Evolutionary conservation across 2,113 vertebrate genomes (phyloP), one percentile per base, ranked within the genome.

Genomic region (Microcebus murinus): DNA sequence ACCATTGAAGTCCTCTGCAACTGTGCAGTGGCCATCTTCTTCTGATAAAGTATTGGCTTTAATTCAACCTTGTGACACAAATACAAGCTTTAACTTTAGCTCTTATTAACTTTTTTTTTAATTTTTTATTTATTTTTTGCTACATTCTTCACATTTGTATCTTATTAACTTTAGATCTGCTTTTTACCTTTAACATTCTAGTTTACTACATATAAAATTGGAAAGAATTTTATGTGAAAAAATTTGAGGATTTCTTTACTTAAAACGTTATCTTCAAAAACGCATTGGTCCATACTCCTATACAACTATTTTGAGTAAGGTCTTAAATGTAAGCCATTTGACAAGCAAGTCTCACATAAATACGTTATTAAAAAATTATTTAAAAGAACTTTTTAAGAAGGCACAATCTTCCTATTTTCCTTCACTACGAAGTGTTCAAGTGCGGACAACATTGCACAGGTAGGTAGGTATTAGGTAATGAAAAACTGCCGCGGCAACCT

Each of bases 21-120:
- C 96, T 99, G 99, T 45, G 98, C 98, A 12, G 98, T 99, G 61
- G 98, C 99, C 99, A 99, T 99, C 29, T 89, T 99, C 29, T 90
- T n/a, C 97, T 96, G 87, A 81, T 0, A n/a, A 91, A 96, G 90
- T 39, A 31, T 55, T 83, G 76, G 76, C 91, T 94, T 90, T 70
- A 91, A 95, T 83, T 85, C 92, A 94, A 95, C 90, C 39, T 91
- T 97, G 93, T 74, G 73, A 96, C 29, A 96, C 52, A 97, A 94
- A 96, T 15, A 71, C 6, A 81, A 95, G 39, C 55, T 87, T 97
- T 89, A 96, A 68, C 15, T 90, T 87, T 71, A 81, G n/a, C 36
- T 45, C 17, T 92, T 65, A 45, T 71, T 89, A 96, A 68, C 13
- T 90, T 87, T 71, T n/a, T n/a, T n/a, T n/a, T n/a, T n/a, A n/a